Conservation (phyloP, 2,797 vertebrate species). For the Vultur gryphus region DNA sequence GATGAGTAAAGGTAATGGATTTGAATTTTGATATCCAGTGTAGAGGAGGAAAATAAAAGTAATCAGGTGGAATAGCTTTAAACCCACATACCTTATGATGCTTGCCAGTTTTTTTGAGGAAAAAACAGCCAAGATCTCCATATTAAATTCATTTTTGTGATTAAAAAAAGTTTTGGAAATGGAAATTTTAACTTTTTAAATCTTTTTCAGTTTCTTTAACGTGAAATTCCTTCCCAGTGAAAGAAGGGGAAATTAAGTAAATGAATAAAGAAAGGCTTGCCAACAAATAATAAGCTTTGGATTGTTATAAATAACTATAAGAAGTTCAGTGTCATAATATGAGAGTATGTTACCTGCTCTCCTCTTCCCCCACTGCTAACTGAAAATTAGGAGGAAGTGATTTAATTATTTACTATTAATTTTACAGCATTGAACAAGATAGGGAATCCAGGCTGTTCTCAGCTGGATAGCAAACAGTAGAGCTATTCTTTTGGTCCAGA, state of each 20-base stretch:
- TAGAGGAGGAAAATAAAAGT: not conserved
- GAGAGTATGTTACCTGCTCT: not conserved
- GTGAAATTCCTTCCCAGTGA: not conserved
- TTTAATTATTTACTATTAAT: not conserved
- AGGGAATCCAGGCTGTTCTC: constrained; percentile 23
- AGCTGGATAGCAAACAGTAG: constrained; percentile 54
- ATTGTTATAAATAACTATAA: not conserved
- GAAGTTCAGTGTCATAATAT: not conserved
- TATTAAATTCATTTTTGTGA: not conserved
- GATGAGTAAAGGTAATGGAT: not conserved
- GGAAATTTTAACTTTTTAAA: not conserved
- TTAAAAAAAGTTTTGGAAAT: not conserved
- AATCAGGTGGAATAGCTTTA: not conserved
- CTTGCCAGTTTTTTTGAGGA: not conserved
- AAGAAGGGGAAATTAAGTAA: constrained; percentile 16
- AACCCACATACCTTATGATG: not conserved
- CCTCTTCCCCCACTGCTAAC: not conserved
- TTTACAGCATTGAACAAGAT: not conserved
- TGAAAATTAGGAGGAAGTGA: not conserved
- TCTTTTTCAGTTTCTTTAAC: not conserved
- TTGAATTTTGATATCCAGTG: not conserved
- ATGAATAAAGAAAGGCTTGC: constrained; percentile 3
- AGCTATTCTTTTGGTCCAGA: constrained; percentile 44
- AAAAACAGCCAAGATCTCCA: not conserved
- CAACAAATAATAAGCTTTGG: not conserved